Evolutionary conservation across 2,888 invertebrate species (phyloP).

Genomic region (Druceiella hillmani): DNA sequence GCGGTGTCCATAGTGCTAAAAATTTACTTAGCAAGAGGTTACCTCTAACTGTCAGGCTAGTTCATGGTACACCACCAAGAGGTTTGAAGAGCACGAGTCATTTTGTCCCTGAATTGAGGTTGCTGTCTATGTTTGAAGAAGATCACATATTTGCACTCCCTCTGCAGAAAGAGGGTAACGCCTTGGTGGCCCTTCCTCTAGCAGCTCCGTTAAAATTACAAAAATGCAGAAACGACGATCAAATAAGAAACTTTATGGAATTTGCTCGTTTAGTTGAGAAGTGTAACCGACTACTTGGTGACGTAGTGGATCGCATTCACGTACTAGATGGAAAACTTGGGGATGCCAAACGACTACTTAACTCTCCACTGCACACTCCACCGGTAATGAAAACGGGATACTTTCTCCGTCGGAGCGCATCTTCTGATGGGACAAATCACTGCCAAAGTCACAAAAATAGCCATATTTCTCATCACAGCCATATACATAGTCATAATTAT

Average conservation of each 20-base stretch:
- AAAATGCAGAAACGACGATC: constrained; percentile 76
- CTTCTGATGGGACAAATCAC: constrained; percentile 64
- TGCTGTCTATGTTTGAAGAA: constrained; percentile 80
- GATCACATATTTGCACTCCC: constrained; percentile 82
- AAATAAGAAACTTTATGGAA: constrained; percentile 67
- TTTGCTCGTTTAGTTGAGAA: constrained; percentile 74
- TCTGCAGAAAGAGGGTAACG: constrained; percentile 72
- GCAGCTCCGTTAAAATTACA: constrained; percentile 83
- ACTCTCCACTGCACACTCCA: constrained; percentile 40
- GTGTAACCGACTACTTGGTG: constrained; percentile 65
- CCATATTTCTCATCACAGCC: constrained; percentile 46
- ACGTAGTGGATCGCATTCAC: constrained; percentile 76
- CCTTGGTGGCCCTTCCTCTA: constrained; percentile 75
- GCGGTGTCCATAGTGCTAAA: constrained; percentile 88
- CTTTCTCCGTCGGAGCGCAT: constrained; percentile 70
- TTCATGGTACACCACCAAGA: constrained; percentile 84
- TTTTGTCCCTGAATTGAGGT: constrained; percentile 79
- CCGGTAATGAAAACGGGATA: constrained; percentile 58
- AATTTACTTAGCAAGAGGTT: constrained; percentile 84
- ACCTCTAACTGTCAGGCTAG: constrained; percentile 87
- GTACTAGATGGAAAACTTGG: constrained; percentile 76
- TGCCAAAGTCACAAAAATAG: constrained; percentile 45
- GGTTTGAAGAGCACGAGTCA: constrained; percentile 75
- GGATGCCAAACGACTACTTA: constrained; percentile 51
- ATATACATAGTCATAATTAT: constrained; percentile 37